phyloP scores from a whole-genome alignment of 1,140 invertebrate species.

The Scaptomyza pallida region DNA sequence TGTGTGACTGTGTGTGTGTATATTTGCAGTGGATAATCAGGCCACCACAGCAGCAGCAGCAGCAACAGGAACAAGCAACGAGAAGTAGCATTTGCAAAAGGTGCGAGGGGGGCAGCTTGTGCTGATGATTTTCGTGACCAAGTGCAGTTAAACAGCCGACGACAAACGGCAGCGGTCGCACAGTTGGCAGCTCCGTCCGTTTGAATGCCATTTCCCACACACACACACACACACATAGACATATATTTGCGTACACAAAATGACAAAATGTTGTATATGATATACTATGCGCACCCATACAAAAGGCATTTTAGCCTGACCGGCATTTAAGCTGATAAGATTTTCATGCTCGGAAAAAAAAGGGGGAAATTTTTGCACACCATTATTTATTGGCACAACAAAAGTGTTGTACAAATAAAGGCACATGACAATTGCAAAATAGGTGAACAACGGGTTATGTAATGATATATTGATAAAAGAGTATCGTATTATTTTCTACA shows the following conservation, averaged over 20 bases:
- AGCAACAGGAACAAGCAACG: constrained; percentile 52
- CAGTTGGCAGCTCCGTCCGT: constrained; percentile 53
- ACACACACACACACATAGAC: constrained; percentile 9
- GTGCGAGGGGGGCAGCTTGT: neutral
- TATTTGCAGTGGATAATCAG: constrained; percentile 82
- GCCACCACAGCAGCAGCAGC: constrained; percentile 46
- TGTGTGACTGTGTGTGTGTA: constrained; percentile 24
- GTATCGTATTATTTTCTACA: too few species aligned
- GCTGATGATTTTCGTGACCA: constrained; percentile 80
- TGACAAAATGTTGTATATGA: constrained; percentile 48
- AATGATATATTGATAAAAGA: too few species aligned
- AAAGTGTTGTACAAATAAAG: neutral
- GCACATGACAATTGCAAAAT: constrained; percentile 2
- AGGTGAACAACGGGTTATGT: too few species aligned
- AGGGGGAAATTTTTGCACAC: constrained; percentile 23
- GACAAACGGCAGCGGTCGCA: constrained; percentile 61
- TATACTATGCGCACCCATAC: constrained; percentile 13
- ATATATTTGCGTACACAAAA: constrained; percentile 10
- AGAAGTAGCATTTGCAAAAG: constrained; percentile 9
- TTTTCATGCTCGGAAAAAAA: constrained; percentile 31
- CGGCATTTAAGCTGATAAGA: constrained; percentile 60
- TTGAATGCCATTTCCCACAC: constrained; percentile 39
- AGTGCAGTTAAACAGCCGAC: constrained; percentile 78
- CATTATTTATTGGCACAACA: constrained; percentile 17
- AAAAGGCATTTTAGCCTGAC: constrained; percentile 20